A percentile compares a stretch with the other conserved stretches of the same genome.
Evolutionary conservation across 1,140 invertebrate species (phyloP).

Genomic region (Neodiprion virginianus): DNA sequence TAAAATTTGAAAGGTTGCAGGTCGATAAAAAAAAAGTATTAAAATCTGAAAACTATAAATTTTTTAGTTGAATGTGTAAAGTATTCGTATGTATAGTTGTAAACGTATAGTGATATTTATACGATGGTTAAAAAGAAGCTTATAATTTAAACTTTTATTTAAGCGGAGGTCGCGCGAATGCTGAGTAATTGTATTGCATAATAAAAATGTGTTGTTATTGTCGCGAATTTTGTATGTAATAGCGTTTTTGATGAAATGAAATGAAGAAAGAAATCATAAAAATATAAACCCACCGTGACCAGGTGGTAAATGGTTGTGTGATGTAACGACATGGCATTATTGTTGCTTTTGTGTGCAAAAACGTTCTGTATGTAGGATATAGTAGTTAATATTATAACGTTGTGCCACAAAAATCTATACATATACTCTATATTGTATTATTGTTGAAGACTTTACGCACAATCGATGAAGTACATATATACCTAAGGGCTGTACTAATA

Average conservation of each 20-base stretch:
- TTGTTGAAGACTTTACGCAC: slow-evolving; percentile 2
- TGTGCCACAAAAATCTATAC: slow-evolving; percentile 11
- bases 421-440: not conserved
- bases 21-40: not conserved
- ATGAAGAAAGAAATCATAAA: not conserved
- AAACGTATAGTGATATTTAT: too few species aligned
- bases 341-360: slow-evolving; percentile 11
- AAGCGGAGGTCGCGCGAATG: too few species aligned
- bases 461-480: not conserved
- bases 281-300: not conserved
- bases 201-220: too few species aligned
- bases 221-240: not conserved
- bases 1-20: not conserved
- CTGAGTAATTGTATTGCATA: too few species aligned
- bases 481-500: too few species aligned
- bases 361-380: not conserved
- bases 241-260: not conserved
- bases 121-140: too few species aligned
- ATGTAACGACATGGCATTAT: slow-evolving; percentile 10
- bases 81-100: not conserved
- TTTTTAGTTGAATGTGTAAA: too few species aligned
- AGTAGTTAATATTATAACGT: not conserved
- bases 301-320: not conserved
- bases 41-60: not conserved
- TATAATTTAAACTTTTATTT: too few species aligned